phyloP scores from a whole-genome alignment of 2,888 invertebrate genomes.

The Drosophila buzzatii region DNA sequence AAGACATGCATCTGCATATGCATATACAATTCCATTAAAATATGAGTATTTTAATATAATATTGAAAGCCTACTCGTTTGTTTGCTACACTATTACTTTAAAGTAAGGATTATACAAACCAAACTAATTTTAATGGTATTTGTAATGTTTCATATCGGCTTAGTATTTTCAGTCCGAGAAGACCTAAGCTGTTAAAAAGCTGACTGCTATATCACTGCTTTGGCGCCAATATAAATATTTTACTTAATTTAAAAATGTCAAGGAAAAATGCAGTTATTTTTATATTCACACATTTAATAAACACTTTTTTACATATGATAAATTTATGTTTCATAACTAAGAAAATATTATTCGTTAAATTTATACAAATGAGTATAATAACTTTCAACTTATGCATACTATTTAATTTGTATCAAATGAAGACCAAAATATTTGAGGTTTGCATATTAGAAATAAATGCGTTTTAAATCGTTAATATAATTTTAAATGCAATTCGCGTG shows the following conservation, averaged over 20 bases:
- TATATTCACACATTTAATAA: slow-evolving; percentile 23
- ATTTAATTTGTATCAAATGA: slow-evolving; percentile 7
- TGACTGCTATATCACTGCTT: slow-evolving; percentile 10
- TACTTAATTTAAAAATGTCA: background rate
- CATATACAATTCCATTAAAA: background rate
- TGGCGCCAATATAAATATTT: background rate
- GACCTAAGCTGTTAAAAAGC: slow-evolving; percentile 7
- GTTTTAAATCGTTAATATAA: slow-evolving; percentile 9
- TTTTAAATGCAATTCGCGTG: slow-evolving; percentile 38
- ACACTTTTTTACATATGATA: slow-evolving; percentile 33
- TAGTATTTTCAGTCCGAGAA: background rate
- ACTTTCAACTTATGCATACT: slow-evolving; percentile 19
- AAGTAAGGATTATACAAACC: background rate
- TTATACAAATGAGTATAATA: slow-evolving; percentile 15
- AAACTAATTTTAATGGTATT: background rate
- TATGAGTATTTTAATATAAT: background rate
- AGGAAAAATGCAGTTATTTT: too few species aligned
- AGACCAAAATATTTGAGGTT: slow-evolving; percentile 3
- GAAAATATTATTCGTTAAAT: slow-evolving; percentile 16
- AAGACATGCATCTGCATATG: background rate
- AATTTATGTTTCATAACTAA: slow-evolving; percentile 2
- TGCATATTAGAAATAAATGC: slow-evolving; percentile 6
- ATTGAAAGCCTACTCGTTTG: background rate
- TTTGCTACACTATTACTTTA: too few species aligned
- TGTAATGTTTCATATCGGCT: background rate